These are phyloP conservation scores for Scylla paramamosain DNA, from an alignment of 1,140 invertebrate genomes.

Conservation along the genomic window DNA sequence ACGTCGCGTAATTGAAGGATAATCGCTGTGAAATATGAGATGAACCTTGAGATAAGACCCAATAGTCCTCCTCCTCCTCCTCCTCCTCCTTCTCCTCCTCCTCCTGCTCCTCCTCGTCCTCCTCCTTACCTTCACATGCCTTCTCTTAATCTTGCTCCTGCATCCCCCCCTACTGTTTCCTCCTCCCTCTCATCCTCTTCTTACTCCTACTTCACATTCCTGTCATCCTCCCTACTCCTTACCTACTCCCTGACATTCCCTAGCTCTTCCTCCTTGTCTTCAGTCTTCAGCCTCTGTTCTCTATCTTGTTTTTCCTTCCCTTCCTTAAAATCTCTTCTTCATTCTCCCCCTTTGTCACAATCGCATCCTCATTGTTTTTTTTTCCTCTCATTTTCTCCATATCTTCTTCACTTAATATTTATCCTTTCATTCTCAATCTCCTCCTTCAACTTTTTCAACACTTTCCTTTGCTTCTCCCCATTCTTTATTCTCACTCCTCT, in stretches of 20 bases:
- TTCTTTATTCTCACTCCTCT: too few species aligned
- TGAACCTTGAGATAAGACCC: neutral
- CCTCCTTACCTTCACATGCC: too few species aligned
- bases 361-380: neutral
- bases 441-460: too few species aligned
- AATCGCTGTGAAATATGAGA: constrained; percentile 44
- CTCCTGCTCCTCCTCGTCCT: too few species aligned
- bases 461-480: too few species aligned
- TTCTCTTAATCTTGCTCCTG: too few species aligned
- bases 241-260: neutral
- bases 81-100: too few species aligned
- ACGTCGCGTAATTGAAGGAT: constrained; percentile 29
- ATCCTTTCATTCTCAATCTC: neutral
- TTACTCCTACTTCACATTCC: too few species aligned
- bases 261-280: neutral
- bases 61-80: too few species aligned
- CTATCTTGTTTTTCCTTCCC: neutral
- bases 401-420: neutral
- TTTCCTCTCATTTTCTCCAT: neutral
- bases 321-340: neutral
- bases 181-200: too few species aligned
- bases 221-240: neutral
- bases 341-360: neutral
- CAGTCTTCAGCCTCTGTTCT: neutral
- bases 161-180: too few species aligned